A percentile compares a stretch with the other conserved stretches of the same genome.
Conservation (phyloP, 37 sponge, comb jelly and placozoan genomes). For the Halichondria panicea region DNA sequence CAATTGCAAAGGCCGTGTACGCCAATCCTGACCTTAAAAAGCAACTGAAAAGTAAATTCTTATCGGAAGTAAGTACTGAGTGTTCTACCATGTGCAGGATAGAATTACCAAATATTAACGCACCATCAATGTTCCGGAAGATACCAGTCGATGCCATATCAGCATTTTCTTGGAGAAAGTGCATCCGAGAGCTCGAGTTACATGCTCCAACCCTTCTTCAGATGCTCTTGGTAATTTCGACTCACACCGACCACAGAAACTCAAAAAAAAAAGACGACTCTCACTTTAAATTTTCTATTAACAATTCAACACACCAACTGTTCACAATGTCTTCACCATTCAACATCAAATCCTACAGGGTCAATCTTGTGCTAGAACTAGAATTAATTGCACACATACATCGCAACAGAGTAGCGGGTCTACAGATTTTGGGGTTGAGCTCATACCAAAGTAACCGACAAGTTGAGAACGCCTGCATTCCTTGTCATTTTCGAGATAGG, state of each 20-base stretch:
- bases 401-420: conserved; percentile 25
- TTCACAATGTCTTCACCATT: too few species aligned
- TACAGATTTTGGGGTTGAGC: not conserved
- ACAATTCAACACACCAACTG: too few species aligned
- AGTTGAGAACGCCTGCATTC: conserved; percentile 22
- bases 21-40: not conserved
- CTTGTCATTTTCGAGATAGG: conserved; percentile 14
- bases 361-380: too few species aligned
- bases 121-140: not conserved
- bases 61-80: not conserved
- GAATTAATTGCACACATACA: conserved; percentile 6
- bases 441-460: conserved; percentile 22
- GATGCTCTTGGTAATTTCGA: too few species aligned
- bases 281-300: too few species aligned
- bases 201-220: not conserved
- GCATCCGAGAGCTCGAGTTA: not conserved
- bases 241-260: too few species aligned
- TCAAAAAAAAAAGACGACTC: too few species aligned
- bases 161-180: not conserved
- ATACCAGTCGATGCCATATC: not conserved
- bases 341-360: too few species aligned
- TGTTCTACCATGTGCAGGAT: not conserved
- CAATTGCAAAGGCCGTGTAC: not conserved
- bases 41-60: not conserved
- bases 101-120: not conserved